Evolutionary conservation across 1,140 invertebrate genomes (phyloP), one percentile per base, ranked within the genome.

Genomic region (Drosophila biarmipes): DNA sequence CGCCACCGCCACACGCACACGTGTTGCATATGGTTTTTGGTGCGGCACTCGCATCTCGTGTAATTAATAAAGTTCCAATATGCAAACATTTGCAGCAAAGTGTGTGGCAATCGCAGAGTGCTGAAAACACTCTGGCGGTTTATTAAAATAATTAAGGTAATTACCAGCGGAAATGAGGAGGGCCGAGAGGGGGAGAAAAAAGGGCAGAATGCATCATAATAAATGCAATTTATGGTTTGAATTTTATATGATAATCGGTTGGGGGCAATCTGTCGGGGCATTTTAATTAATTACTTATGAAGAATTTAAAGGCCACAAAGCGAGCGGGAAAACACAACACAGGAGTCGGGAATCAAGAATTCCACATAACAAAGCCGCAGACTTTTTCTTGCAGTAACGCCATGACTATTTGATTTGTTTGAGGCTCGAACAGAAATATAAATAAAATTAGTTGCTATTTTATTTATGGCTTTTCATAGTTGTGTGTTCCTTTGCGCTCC

Each of bases 61-160:
- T 77, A 86, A 86, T 86, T 87, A 87, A 86, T 87, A 82, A 86
- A 82, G 78, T 86, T 75, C 55, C 61, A 74, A 69, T 78, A 61
- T 61, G 74, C 74, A 86, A 87, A 86, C 75, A 86, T 87, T 81
- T 86, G 64, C 62, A 46, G 42, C 49, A 74, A 80, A 56, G 64
- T 74, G 71, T 54, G 57, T 64, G 57, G 48, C 48, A 34, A 51
- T 31, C 29, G 48, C 29, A 37, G 46, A 58, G 49, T 29, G 56
- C 63, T 59, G 56, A 67, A 78, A 76, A 68, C 63, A 52, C 73
- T 58, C 63, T 82, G 61, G 74, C 71, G 79, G 84, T 87, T 89
- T 90, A 89, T 89, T 89, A 89, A 90, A 89, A 89, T 89, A 89
- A 89, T 89, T 89, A 89, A 89, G 84, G 84, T 89, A 89, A 89